Conservation (phyloP, 2,888 invertebrate species). For the Polyommatus icarus region DNA sequence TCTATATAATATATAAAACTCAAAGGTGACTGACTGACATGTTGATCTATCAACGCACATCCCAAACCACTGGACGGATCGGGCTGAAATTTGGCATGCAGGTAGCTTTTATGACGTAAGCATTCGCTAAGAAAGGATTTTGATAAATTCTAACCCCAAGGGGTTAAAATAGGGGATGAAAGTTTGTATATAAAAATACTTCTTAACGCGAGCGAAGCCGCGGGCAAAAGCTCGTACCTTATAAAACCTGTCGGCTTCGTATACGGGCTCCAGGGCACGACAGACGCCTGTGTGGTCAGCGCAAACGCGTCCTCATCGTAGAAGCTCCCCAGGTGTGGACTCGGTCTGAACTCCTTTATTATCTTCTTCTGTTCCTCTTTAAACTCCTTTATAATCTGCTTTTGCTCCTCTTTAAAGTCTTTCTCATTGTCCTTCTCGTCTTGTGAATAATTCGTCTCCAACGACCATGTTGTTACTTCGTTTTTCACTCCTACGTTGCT, state of each 20-base stretch:
- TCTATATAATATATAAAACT: too few species aligned
- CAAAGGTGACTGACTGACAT: too few species aligned
- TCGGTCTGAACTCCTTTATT: conserved; percentile 70
- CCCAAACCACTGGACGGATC: too few species aligned
- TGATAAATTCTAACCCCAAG: too few species aligned
- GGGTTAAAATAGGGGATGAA: too few species aligned
- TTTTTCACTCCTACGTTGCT: conserved; percentile 29
- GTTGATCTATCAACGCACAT: too few species aligned
- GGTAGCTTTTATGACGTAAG: too few species aligned
- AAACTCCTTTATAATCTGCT: conserved; percentile 57
- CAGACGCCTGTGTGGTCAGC: conserved; percentile 45
- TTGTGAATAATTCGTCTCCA: conserved; percentile 54
- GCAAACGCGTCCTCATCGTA: conserved; percentile 66
- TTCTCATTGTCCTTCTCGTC: conserved; percentile 45
- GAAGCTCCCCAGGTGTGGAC: conserved; percentile 71
- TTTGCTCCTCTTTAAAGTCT: conserved; percentile 10
- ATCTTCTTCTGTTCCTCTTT: conserved; percentile 43
- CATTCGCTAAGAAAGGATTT: too few species aligned
- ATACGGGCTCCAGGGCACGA: conserved; percentile 46
- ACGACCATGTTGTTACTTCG: conserved; percentile 53
- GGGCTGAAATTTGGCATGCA: too few species aligned
- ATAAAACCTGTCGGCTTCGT: conserved; percentile 53
- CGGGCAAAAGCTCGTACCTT: too few species aligned
- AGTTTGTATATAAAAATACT: too few species aligned
- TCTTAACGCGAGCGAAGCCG: too few species aligned